Evolutionary conservation across 2,797 vertebrate genomes (phyloP).

Genomic region (Knipowitschia caucasica): DNA sequence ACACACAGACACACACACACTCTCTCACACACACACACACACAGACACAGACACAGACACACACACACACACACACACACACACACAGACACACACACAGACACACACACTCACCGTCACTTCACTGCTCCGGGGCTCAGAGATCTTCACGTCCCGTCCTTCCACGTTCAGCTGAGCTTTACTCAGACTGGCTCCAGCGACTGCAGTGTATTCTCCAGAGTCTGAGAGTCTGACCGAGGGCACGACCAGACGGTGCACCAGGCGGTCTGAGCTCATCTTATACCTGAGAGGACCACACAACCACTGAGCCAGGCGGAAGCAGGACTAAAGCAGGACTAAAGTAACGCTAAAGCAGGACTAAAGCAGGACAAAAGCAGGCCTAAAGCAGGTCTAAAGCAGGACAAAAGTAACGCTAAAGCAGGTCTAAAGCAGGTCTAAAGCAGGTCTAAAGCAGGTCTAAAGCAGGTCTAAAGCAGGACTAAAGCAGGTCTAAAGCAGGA

Average conservation of each 20-base stretch:
- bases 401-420: neutral
- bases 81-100: too few relatives aligned
- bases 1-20: too few relatives aligned
- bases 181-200: slow-evolving; percentile 91
- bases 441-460: neutral
- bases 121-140: slow-evolving; percentile 40
- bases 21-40: too few relatives aligned
- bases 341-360: neutral
- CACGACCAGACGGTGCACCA: slow-evolving; percentile 86
- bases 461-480: neutral
- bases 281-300: slow-evolving; percentile 79
- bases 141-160: slow-evolving; percentile 62
- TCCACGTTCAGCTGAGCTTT: slow-evolving; percentile 62
- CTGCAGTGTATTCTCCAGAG: slow-evolving; percentile 88
- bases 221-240: slow-evolving; percentile 87
- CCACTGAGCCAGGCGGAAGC: too few relatives aligned
- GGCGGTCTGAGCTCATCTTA: slow-evolving; percentile 86
- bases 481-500: neutral
- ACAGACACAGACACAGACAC: too few relatives aligned
- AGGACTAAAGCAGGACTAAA: neutral
- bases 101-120: slow-evolving; percentile 55
- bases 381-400: neutral
- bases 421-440: neutral
- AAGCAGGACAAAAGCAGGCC: neutral
- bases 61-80: too few relatives aligned